A percentile compares a stretch with the other conserved stretches of the same genome.
Conservation (phyloP, 2,113 vertebrate genomes). For the Notiomystis cincta region DNA sequence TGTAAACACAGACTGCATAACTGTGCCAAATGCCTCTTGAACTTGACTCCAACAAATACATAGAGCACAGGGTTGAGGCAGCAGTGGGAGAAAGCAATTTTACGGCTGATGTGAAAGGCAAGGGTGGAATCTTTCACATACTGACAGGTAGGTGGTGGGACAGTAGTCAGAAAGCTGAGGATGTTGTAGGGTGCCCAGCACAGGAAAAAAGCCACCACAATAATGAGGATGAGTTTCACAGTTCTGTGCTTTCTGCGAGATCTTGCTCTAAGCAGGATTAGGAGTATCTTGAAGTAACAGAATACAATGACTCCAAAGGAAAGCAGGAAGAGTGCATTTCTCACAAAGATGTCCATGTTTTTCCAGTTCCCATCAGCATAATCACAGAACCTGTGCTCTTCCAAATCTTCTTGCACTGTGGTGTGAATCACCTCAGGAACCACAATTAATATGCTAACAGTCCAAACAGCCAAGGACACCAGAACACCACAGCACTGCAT, state of each 20-base stretch:
- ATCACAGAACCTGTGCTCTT: conserved; percentile 8
- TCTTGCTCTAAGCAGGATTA: conserved; percentile 72
- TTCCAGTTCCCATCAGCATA: conserved; percentile 51
- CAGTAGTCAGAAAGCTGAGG: conserved; percentile 74
- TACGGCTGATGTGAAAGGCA: conserved; percentile 71
- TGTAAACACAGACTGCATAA: conserved; percentile 49
- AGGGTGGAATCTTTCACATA: conserved; percentile 30
- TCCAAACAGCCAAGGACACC: conserved; percentile 74
- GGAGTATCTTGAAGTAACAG: conserved; percentile 84
- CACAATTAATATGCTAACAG: conserved; percentile 69
- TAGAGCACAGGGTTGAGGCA: conserved; percentile 93
- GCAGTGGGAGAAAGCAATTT: conserved; percentile 88
- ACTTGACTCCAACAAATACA: conserved; percentile 89
- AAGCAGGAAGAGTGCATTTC: conserved; percentile 81
- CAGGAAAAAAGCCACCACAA: conserved; percentile 86
- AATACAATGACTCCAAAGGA: conserved; percentile 76
- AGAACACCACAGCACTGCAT: conserved; percentile 60
- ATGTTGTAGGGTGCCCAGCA: conserved; percentile 91
- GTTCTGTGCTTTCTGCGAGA: conserved; percentile 80
- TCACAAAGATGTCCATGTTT: conserved; percentile 70
- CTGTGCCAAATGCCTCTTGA: conserved; percentile 82
- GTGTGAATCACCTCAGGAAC: conserved; percentile 73
- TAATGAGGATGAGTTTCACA: conserved; percentile 84
- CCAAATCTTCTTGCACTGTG: not conserved
- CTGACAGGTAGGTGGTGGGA: conserved; percentile 54